A percentile compares a stretch with the other conserved stretches of the same genome.
phyloP scores from a whole-genome alignment of 2,113 vertebrate genomes.

The Carollia perspicillata region DNA sequence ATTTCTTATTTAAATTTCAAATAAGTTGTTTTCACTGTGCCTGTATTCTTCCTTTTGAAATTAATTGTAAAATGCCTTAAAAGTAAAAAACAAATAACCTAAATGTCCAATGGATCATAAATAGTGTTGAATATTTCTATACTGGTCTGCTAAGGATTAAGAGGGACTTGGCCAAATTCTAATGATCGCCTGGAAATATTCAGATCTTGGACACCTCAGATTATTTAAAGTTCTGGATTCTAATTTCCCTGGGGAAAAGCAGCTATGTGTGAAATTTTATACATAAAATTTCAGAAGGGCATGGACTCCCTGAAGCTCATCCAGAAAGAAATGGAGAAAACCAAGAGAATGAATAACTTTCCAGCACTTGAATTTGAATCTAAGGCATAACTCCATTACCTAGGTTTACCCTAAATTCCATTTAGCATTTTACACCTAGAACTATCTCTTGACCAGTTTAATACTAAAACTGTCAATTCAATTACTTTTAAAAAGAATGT shows the following conservation, averaged over 20 bases:
- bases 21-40: neutral
- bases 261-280: neutral
- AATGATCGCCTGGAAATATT: neutral
- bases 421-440: conserved; percentile 28
- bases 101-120: neutral
- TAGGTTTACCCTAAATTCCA: neutral
- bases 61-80: conserved; percentile 14
- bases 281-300: neutral
- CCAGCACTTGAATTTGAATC: neutral
- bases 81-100: neutral
- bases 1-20: conserved; percentile 19
- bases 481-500: neutral
- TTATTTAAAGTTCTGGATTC: neutral
- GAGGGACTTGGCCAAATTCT: neutral
- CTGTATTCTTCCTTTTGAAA: neutral
- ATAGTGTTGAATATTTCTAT: neutral
- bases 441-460: neutral
- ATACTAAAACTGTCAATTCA: conserved; percentile 11
- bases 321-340: neutral
- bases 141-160: neutral
- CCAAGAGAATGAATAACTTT: neutral
- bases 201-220: neutral
- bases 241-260: neutral
- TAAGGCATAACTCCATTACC: neutral
- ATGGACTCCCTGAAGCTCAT: neutral